Evolutionary conservation across 1,140 invertebrate species (phyloP).

Genomic region (Cotesia vestalis): DNA sequence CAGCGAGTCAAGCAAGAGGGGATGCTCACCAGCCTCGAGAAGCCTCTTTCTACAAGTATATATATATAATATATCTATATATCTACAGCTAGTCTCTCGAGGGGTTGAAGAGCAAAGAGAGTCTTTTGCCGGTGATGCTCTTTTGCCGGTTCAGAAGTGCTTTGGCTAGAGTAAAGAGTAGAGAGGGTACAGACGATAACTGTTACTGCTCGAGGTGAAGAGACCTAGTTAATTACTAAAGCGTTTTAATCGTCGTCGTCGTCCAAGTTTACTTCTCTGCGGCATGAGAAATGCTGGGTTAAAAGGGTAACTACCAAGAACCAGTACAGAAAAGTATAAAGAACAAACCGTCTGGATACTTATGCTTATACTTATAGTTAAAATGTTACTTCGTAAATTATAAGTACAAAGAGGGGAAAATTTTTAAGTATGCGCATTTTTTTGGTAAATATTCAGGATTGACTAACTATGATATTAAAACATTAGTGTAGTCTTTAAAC

Average conservation of each 20-base stretch:
- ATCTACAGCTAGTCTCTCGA: too few species aligned
- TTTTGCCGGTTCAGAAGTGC: too few species aligned
- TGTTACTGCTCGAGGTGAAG: slow-evolving; percentile 57
- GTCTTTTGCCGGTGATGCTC: too few species aligned
- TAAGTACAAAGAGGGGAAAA: slow-evolving; percentile 4
- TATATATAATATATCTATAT: too few species aligned
- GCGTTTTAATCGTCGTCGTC: slow-evolving; percentile 65
- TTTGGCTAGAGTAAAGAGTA: slow-evolving; percentile 36
- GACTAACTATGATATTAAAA: too few species aligned
- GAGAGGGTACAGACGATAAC: slow-evolving; percentile 46
- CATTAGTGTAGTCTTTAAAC: too few species aligned
- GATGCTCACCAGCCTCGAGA: too few species aligned
- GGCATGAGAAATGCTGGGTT: slow-evolving; percentile 47
- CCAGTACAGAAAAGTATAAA: slow-evolving; percentile 26
- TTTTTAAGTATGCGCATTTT: neutral
- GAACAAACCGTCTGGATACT: neutral
- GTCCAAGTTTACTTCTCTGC: slow-evolving; percentile 55
- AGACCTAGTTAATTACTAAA: slow-evolving; percentile 64
- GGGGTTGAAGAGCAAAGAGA: too few species aligned
- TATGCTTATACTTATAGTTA: neutral
- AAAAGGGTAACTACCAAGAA: slow-evolving; percentile 31
- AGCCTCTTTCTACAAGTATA: neutral
- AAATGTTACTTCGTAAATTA: slow-evolving; percentile 39
- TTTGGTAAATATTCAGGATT: too few species aligned
- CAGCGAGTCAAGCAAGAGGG: neutral